A percentile compares a stretch with the other conserved stretches of the same genome.
phyloP scores from a whole-genome alignment of 2,888 invertebrate species.

The Brenthis ino region DNA sequence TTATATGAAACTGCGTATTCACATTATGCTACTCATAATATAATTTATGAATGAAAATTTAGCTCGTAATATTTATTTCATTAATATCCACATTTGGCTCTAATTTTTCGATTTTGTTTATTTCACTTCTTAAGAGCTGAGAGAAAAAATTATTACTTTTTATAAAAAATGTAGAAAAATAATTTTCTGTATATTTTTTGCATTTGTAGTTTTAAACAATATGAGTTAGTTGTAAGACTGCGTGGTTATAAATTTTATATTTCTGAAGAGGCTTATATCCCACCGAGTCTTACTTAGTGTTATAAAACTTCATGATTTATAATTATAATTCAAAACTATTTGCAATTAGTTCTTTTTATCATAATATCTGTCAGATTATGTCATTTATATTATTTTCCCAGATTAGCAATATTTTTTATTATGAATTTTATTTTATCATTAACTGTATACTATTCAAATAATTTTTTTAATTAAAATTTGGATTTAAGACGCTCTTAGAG shows the following conservation, averaged over 20 bases:
- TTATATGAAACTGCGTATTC: constrained; percentile 9
- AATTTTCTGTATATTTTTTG: not conserved
- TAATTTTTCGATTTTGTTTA: constrained; percentile 12
- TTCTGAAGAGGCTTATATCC: constrained; percentile 27
- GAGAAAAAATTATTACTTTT: not conserved
- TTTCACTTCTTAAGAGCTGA: constrained; percentile 9
- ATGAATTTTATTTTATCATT: no score
- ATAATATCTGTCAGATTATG: no score
- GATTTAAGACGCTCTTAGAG: no score
- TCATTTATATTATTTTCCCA: no score
- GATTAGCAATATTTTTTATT: no score
- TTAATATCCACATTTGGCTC: not conserved
- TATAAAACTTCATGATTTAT: not conserved
- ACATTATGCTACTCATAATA: not conserved
- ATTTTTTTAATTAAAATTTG: no score
- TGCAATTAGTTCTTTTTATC: no score
- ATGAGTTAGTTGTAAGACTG: constrained; percentile 7
- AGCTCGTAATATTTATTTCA: not conserved
- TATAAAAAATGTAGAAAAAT: not conserved
- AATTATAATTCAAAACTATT: not conserved
- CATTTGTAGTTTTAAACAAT: not conserved
- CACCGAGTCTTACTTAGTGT: constrained; percentile 24
- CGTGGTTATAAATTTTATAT: constrained; percentile 7
- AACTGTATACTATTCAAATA: no score
- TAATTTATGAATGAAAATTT: no score